These are phyloP conservation scores for Xyrauchen texanus DNA, from an alignment of 2,113 vertebrate genomes.

Conservation along the genomic window DNA sequence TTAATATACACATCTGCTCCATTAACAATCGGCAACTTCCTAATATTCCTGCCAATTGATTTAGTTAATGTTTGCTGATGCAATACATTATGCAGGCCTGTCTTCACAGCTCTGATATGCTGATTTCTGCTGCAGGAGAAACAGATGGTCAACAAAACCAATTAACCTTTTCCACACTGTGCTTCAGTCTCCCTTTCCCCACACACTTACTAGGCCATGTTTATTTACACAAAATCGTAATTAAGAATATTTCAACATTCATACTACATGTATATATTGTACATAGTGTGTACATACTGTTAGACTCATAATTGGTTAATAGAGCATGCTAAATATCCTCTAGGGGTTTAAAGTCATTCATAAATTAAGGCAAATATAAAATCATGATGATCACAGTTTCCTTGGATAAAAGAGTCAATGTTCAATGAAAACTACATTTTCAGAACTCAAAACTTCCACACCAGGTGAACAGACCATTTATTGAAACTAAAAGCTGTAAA, in stretches of 20 bases:
- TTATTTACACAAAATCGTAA: constrained; percentile 8
- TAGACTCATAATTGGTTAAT: not conserved
- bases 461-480: too few relatives aligned
- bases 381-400: too few relatives aligned
- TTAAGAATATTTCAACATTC: not conserved
- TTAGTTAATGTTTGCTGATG: constrained; percentile 71
- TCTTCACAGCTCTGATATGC: constrained; percentile 58
- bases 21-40: constrained; percentile 71
- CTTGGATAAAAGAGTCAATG: too few relatives aligned
- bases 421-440: too few relatives aligned
- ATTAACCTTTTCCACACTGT: constrained; percentile 80
- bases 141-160: constrained; percentile 85
- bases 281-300: not conserved
- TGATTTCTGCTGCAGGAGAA: constrained; percentile 61
- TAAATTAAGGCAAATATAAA: too few relatives aligned
- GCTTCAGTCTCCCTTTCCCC: constrained; percentile 66
- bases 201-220: constrained; percentile 16
- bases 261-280: not conserved
- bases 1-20: constrained; percentile 64
- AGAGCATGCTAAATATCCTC: too few relatives aligned
- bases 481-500: too few relatives aligned
- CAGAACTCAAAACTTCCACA: too few relatives aligned
- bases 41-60: constrained; percentile 66
- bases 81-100: constrained; percentile 69
- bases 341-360: too few relatives aligned